Conservation (phyloP, 2,113 vertebrate genomes). For the Dipodomys stephensi region DNA sequence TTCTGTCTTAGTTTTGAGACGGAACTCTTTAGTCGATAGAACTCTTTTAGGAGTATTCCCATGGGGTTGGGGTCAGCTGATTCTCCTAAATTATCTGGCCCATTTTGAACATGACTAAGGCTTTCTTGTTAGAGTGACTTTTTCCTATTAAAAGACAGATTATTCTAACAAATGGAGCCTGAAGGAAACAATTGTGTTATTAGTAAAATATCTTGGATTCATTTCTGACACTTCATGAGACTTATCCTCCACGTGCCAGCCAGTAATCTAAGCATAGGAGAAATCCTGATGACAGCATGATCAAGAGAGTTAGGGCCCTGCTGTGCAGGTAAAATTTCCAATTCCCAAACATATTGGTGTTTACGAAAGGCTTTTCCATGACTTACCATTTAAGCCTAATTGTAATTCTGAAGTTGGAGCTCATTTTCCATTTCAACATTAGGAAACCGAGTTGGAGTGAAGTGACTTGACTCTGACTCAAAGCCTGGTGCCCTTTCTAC, state of each 20-base stretch:
- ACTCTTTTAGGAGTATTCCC: constrained; percentile 28
- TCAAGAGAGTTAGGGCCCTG: background rate
- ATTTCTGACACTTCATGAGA: background rate
- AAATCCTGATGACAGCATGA: background rate
- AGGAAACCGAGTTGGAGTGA: constrained; percentile 72
- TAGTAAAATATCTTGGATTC: constrained; percentile 21
- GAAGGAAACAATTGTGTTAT: constrained; percentile 27
- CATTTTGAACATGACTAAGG: constrained; percentile 82
- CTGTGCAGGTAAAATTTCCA: background rate
- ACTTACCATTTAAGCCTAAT: background rate
- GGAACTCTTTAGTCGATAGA: background rate
- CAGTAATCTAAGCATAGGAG: background rate
- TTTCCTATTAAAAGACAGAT: constrained; percentile 62
- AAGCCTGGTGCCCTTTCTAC: constrained; percentile 70
- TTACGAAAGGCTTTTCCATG: background rate
- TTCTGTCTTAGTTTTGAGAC: constrained; percentile 40
- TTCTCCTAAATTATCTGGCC: constrained; percentile 81
- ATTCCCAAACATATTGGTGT: background rate
- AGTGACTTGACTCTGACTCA: constrained; percentile 72
- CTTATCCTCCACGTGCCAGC: background rate
- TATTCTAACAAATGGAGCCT: constrained; percentile 55
- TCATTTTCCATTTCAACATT: constrained; percentile 74
- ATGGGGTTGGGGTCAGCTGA: constrained; percentile 67
- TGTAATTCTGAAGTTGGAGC: constrained; percentile 34
- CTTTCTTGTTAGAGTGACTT: constrained; percentile 61